Conservation (phyloP, 2,888 invertebrate genomes). For the Pollenia labialis region DNA sequence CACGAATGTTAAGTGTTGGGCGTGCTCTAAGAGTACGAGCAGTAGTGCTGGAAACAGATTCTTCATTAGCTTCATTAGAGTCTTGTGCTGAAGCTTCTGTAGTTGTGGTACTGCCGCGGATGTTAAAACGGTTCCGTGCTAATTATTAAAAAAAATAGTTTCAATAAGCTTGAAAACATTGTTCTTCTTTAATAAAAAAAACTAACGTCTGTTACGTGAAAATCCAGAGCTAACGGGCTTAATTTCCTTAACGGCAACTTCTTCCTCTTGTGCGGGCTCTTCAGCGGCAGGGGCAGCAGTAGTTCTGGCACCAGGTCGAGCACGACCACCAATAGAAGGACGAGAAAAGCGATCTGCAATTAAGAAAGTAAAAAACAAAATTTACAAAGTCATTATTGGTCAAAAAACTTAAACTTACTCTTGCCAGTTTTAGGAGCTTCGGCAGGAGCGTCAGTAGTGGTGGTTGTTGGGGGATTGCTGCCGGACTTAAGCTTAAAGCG, state of each 20-base stretch:
- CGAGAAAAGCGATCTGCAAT: constrained; percentile 82
- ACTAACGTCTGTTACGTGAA: constrained; percentile 82
- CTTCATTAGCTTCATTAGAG: constrained; percentile 75
- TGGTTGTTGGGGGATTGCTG: constrained; percentile 84
- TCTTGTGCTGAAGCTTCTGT: constrained; percentile 78
- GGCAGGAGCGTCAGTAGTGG: constrained; percentile 84
- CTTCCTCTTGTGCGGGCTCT: constrained; percentile 78
- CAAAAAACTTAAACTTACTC: constrained; percentile 76
- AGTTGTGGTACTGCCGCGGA: constrained; percentile 81
- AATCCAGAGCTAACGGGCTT: constrained; percentile 81
- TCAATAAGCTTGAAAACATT: neutral
- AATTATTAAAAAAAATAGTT: neutral
- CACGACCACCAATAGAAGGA: constrained; percentile 82
- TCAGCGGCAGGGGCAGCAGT: constrained; percentile 77
- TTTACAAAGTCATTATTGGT: neutral
- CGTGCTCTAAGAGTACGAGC: constrained; percentile 80
- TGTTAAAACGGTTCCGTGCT: constrained; percentile 84
- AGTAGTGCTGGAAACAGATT: constrained; percentile 78
- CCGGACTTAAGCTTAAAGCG: constrained; percentile 81
- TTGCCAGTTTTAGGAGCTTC: constrained; percentile 81
- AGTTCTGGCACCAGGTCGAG: constrained; percentile 79
- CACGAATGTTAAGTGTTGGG: constrained; percentile 81
- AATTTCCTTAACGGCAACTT: constrained; percentile 79
- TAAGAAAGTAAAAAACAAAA: neutral
- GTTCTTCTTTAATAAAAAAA: neutral